Evolutionary conservation across 2,888 invertebrate genomes (phyloP), one percentile per base, ranked within the genome.

Genomic region (Ceramica pisi): DNA sequence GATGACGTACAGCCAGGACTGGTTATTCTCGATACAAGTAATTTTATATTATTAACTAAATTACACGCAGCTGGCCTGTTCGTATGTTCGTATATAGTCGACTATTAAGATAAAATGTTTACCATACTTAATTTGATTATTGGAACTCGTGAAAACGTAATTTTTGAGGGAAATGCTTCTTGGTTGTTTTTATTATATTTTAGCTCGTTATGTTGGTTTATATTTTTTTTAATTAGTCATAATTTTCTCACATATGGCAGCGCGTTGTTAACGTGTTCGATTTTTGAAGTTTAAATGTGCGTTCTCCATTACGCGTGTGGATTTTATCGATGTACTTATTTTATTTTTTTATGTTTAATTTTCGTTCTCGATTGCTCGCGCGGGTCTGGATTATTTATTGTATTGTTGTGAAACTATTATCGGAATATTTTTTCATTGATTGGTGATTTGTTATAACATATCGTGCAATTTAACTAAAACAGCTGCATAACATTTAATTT

Each of bases 21-120:
- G 91, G 92, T 92, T 91, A 84, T 86, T 85, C 89, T 80, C 81
- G 88, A 91, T 90, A 83, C 88, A 76, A 86, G 90, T 92, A 93
- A 94, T 94, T 94, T 93, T 90, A 92, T 91, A 91, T 93, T 90
- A 94, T 94, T 94, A 94, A 93, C 88, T 90, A 93, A 94, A 94
- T 94, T 92, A 91, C 89, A 86, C 75, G 90, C 93, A 93, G 90
- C 92, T 91, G 93, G 81, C 79, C 74, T 78, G 81, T 83, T 80
- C 82, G 82, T 86, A 82, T 75, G 87, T 87, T 86, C 88, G 83
- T 83, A 90, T 89, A 88, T 85, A 88, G 86, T 84, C 80, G 84
- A 84, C 87, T 86, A 91, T 92, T 93, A 93, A 91, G 90, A 90
- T 92, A 90, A 90, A 91, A 93, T 94, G 93, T 94, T 94, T 94